Evolutionary conservation across 2,797 vertebrate genomes (phyloP), one percentile per base, ranked within the genome.

Genomic region (Myoxocephalus aenaeus): DNA sequence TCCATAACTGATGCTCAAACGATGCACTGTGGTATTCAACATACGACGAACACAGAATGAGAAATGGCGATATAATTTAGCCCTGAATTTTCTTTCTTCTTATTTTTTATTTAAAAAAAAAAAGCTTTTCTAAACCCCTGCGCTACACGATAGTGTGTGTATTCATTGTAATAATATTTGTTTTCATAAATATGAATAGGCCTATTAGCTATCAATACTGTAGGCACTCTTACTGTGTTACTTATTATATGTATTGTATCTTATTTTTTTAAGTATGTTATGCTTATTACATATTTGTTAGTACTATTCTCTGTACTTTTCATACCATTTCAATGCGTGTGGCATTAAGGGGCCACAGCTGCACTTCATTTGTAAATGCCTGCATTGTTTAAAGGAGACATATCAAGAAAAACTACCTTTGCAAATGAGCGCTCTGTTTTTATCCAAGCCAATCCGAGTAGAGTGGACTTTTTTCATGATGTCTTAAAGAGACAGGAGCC

Each of bases 1-100:
- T 64, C 44, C 14, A 61, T 62, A 51, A 66, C 3, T 50, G 36
- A 79, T 66, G 59, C 36, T 70, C 40, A 67, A 12, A 22, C 61
- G 25, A 73, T 53, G 22, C 20, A 27, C n/a, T 15, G 13, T 42
- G 40, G 59, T 70, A 50, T 66, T 73, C 8, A 57, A 59, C 59
- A 68, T 54, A 22, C 12, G 42, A 22, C 48, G 62, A 57, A 59
- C 44, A 36, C 36, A 65, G 42, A 70, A 29, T 77, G 20, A 65
- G 36, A 75, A 81, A 73, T 36, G 13, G 11, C 14, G 56, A 29
- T 67, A 32, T 18, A 2, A 36, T 62, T 64, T 17, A 29, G 25
- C 62, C 0, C 25, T 66, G 20, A 15, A 0, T 46, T 51, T 42
- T 4, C 27, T 32, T 46, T 42, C 13, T 42, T 40, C 40, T 40